Evolutionary conservation across 2,888 invertebrate genomes (phyloP).

Genomic region (Himalopsyche kuldschensis): DNA sequence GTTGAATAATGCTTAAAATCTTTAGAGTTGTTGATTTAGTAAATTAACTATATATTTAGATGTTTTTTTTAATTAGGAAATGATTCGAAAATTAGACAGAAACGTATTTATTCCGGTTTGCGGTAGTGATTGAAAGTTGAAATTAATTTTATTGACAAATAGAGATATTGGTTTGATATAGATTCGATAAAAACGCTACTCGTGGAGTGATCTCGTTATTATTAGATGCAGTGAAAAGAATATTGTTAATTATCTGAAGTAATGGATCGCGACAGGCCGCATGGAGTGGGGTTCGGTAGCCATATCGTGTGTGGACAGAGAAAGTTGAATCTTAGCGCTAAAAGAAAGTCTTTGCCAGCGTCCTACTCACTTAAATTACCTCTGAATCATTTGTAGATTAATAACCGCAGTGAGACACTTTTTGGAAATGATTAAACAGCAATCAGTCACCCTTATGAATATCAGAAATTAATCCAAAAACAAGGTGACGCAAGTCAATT

Average conservation of each 20-base stretch:
- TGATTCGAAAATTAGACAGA: too few species aligned
- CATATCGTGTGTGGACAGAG: constrained; percentile 41
- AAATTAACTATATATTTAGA: too few species aligned
- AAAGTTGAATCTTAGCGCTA: constrained; percentile 50
- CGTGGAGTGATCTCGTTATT: background rate
- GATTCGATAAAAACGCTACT: background rate
- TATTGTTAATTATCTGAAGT: background rate
- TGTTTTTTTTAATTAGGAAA: too few species aligned
- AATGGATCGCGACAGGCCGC: background rate
- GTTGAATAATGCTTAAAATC: too few species aligned
- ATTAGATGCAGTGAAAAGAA: background rate
- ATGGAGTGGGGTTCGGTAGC: constrained; percentile 11
- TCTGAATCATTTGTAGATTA: background rate
- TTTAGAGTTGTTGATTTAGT: too few species aligned
- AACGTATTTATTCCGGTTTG: too few species aligned
- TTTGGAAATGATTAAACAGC: background rate
- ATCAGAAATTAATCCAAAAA: too few species aligned
- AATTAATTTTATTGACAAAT: background rate
- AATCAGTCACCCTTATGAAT: background rate
- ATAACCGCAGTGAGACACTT: background rate
- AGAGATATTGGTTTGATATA: background rate
- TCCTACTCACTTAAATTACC: constrained; percentile 13
- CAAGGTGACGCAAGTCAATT: too few species aligned
- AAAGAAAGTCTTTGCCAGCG: constrained; percentile 42
- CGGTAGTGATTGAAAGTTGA: background rate